A percentile compares a stretch with the other conserved stretches of the same genome.
Evolutionary conservation across 2,888 invertebrate genomes (phyloP).

Genomic region (Tipula confusa): DNA sequence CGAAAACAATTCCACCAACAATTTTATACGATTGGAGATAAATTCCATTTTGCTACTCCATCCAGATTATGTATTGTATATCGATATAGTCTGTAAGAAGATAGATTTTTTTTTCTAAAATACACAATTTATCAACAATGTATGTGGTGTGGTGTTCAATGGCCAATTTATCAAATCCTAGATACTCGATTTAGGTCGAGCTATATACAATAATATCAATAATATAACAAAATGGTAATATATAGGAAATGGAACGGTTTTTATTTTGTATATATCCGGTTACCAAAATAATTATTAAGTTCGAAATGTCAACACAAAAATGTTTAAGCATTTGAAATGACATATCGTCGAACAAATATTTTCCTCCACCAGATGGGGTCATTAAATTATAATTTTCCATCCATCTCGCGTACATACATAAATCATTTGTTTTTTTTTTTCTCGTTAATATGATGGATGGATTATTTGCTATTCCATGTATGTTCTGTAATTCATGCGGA

Average conservation of each 20-base stretch:
- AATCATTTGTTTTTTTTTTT: background rate
- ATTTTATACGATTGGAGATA: background rate
- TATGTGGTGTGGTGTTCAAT: background rate
- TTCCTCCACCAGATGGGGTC: background rate
- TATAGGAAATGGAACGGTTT: background rate
- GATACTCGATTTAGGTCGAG: background rate
- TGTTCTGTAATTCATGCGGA: background rate
- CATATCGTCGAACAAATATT: background rate
- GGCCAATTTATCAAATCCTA: background rate
- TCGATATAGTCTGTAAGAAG: background rate
- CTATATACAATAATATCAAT: background rate
- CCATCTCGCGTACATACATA: background rate
- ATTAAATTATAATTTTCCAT: background rate
- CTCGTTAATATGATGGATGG: background rate
- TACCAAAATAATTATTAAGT: background rate
- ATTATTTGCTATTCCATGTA: background rate
- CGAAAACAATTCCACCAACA: background rate
- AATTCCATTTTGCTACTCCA: background rate
- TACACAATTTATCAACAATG: background rate
- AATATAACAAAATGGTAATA: background rate
- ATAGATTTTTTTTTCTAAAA: too few relatives aligned
- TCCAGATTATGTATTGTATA: background rate
- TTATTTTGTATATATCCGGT: background rate
- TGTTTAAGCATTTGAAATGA: background rate
- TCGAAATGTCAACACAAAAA: background rate